Conservation (phyloP, 2,888 invertebrate species). For the Cephus pygmeus region DNA sequence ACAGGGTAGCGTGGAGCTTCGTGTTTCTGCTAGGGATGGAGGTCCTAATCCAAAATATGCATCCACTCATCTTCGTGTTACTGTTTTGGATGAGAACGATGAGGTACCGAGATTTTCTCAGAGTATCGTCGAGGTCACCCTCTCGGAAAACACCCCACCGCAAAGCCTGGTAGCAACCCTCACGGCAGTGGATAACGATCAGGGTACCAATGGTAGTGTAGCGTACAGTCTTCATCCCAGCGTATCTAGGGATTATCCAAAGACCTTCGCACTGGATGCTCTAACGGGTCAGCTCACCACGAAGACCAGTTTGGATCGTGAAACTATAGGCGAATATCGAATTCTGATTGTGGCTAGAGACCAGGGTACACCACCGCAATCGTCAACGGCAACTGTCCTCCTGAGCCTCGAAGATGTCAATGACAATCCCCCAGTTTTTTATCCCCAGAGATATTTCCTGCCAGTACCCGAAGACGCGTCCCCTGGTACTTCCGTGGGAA, state of each 20-base stretch:
- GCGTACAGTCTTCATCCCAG: slow-evolving; percentile 84
- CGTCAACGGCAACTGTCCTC: slow-evolving; percentile 88
- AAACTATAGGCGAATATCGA: slow-evolving; percentile 81
- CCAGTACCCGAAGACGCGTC: slow-evolving; percentile 77
- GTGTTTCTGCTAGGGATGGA: slow-evolving; percentile 92
- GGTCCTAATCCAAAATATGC: slow-evolving; percentile 95
- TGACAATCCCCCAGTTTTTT: slow-evolving; percentile 93
- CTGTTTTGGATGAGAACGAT: slow-evolving; percentile 94
- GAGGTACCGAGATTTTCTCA: slow-evolving; percentile 89
- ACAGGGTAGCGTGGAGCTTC: slow-evolving; percentile 86
- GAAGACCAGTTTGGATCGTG: slow-evolving; percentile 82
- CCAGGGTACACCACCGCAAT: slow-evolving; percentile 90
- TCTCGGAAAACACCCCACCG: slow-evolving; percentile 84
- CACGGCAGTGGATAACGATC: slow-evolving; percentile 90
- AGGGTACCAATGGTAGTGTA: slow-evolving; percentile 92
- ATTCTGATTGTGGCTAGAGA: slow-evolving; percentile 90
- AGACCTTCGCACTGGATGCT: slow-evolving; percentile 84
- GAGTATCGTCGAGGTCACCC: slow-evolving; percentile 77
- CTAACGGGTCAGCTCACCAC: slow-evolving; percentile 88
- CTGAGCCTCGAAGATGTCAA: slow-evolving; percentile 88
- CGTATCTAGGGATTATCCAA: slow-evolving; percentile 83
- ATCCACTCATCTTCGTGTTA: slow-evolving; percentile 88
- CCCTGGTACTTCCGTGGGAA: slow-evolving; percentile 75
- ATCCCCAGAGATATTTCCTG: slow-evolving; percentile 88
- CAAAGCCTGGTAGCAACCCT: slow-evolving; percentile 85